These are phyloP conservation scores for Nemapogon koenigi DNA, from an alignment of 2,888 invertebrate species.

Conservation along the genomic window DNA sequence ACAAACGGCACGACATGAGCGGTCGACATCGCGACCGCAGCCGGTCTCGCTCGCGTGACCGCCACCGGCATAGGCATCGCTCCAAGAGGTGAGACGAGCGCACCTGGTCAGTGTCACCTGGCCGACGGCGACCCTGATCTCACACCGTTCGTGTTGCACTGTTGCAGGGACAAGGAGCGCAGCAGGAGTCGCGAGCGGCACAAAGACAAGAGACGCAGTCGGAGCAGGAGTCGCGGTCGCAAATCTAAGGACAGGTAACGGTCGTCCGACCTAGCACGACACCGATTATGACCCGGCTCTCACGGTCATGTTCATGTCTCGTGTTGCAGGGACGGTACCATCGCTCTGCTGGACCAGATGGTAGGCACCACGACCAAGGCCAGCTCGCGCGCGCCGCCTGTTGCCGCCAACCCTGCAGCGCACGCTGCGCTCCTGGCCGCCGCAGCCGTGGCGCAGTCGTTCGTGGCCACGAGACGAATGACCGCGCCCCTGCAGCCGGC, in stretches of 20 bases:
- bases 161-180: slow-evolving; percentile 33
- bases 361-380: slow-evolving; percentile 60
- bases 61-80: slow-evolving; percentile 15
- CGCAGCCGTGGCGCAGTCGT: slow-evolving; percentile 63
- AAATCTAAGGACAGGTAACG: slow-evolving; percentile 54
- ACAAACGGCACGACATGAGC: slow-evolving; percentile 55
- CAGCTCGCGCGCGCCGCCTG: slow-evolving; percentile 37
- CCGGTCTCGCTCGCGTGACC: slow-evolving; percentile 44
- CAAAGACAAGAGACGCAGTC: slow-evolving; percentile 35
- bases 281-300: neutral
- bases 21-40: slow-evolving; percentile 61
- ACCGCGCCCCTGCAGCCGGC: slow-evolving; percentile 57
- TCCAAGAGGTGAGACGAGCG: slow-evolving; percentile 15
- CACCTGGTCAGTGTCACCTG: slow-evolving; percentile 34
- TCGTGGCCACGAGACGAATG: slow-evolving; percentile 55
- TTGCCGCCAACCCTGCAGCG: slow-evolving; percentile 47
- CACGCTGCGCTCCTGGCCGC: slow-evolving; percentile 64
- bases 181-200: slow-evolving; percentile 34
- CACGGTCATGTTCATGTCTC: neutral
- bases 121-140: slow-evolving; percentile 27
- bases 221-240: slow-evolving; percentile 40
- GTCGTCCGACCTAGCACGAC: neutral
- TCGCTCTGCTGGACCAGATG: slow-evolving; percentile 58
- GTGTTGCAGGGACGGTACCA: slow-evolving; percentile 49
- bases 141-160: slow-evolving; percentile 13